Base-by-base conservation (phyloP, 2,113 vertebrate species). In the Psephotus haematonotus region DNA sequence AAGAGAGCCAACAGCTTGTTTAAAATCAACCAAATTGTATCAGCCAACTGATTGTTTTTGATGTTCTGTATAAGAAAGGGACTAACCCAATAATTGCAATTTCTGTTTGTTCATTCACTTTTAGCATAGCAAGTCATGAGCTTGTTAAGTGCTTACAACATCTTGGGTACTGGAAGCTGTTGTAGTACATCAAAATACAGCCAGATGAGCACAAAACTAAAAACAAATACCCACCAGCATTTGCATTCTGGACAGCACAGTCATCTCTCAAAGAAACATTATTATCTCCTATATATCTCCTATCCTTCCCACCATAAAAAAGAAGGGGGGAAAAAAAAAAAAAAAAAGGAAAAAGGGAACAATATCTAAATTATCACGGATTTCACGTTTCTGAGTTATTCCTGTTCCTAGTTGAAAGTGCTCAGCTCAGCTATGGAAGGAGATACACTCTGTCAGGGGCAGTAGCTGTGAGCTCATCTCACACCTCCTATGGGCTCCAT, bases 361-460 rank as follows among this genome's bases (percentile, higher is more conserved):
- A 78, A 55, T 2, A 50, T 7, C 6, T 47, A 71, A 39, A 19
- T 70, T 47, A 31, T 20, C 8, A 59, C 0, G 0, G 17, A 53
- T 72, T 41, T 77, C 29, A 64, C 0, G 1, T 59, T 69, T 72
- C 59, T 41, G 68, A 72, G 53, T 31, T 67, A 62, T 4, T 85
- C 25, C 52, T 57, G 13, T 24, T 85, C 22, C 64, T 25, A 29
- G 33, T 2, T 8, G 2, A 25, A 60, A 0, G 1, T 31, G 27
- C 28, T 63, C 28, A 49, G 23, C n/a, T 65, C 27, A 72, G 43
- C 17, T 64, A 79, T 24, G 27, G 62, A 76, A 82, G 1, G 6
- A 74, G 53, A 81, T 25, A 15, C 9, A 19, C 33, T 79, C 19
- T 68, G 23, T 27, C 0, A 0, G 1, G 9, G 31, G 44, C 11